Base-by-base conservation (phyloP, 2,113 vertebrate genomes). In the Malurus alboscapulatus region DNA sequence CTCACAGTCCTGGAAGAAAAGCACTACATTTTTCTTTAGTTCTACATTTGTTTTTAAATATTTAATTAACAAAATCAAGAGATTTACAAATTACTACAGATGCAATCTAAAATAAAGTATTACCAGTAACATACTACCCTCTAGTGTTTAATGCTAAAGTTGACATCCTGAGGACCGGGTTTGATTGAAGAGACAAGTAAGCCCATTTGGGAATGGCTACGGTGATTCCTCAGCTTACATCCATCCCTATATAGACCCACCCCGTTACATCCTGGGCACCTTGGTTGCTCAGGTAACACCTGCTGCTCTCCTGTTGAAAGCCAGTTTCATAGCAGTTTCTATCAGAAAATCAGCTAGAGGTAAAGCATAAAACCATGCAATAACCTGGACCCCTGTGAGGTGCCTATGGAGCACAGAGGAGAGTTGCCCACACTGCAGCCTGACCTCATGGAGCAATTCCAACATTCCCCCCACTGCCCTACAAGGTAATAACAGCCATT, bases 51-150 rank as follows among this genome's bases (percentile, higher is more conserved):
- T 61, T 79, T 74, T 24, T 63, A 76, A 93, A 69, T 20, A 65
- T 6, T 50, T 21, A 78, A 26, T 17, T 51, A 11, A 38, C 25
- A 75, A 78, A 65, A 19, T n/a, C 19, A 34, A 67, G 16, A 24
- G 24, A 58, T 45, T 72, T 75, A 78, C 78, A 88, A 86, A 40
- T 45, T 1, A 79, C 48, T 30, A n/a, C 4, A 4, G 6, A 4
- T 36, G 29, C 0, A 0, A 2, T 72, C 15, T 14, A 77, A 72
- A 80, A 29, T 11, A 59, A 72, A 38, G 4, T 30, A 82, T 3
- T 32, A 7, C 36, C 44, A 90, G 88, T 55, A 76, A 55, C 29
- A 91, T 51, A 90, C 80, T 66, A 88, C 96, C 97, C 96, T 76
- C 97, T 97, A 96, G 94, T 72, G 96, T 91, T 88, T 48, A 58